Evolutionary conservation across 1,140 invertebrate genomes (phyloP), one percentile per base, ranked within the genome.

Genomic region (Drosophila bocki): DNA sequence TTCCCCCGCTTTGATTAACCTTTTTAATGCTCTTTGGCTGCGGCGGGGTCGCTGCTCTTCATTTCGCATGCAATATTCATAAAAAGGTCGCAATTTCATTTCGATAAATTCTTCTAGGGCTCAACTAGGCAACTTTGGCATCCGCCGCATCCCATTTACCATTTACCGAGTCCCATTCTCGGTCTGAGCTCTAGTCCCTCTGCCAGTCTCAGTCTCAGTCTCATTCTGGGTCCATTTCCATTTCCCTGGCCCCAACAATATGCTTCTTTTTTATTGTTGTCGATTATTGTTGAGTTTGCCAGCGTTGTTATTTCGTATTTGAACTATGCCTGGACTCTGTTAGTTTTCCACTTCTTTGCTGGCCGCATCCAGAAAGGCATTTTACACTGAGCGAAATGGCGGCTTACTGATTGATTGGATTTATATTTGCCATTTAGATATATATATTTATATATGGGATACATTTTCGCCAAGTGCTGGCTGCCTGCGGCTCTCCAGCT

Each of bases 251-350:
- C 54, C 54, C 58, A 77, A 69, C 50, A 76, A 44, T 76, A 61
- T 63, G 70, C 57, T 62, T 59, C 51, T 61, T 81, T 81, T 82
- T 76, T 85, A 90, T 90, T 90, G 78, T 88, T 85, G 78, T 79
- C 78, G 81, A 87, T 82, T 84, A 84, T 90, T 81, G 78, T 75
- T 65, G 60, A 80, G 71, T 64, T 71, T 76, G 75, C 74, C 65
- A 37, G 67, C 45, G 32, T 68, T 70, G 67, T 70, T 68, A 54
- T 70, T 45, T 41, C 45, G 68, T 74, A 74, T 74, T 74, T 74
- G 70, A 72, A 72, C 70, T 72, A 60, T 74, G 70, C 54, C 70
- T 37, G 54, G 70, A 37, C 70, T 71, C 67, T 70, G 67, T 70
- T 70, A 69, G 48, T 70, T 70, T 70, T 70, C 67, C 67, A 70